Evolutionary conservation across 2,797 vertebrate genomes (phyloP).

Genomic region (Chrysocyon brachyurus): DNA sequence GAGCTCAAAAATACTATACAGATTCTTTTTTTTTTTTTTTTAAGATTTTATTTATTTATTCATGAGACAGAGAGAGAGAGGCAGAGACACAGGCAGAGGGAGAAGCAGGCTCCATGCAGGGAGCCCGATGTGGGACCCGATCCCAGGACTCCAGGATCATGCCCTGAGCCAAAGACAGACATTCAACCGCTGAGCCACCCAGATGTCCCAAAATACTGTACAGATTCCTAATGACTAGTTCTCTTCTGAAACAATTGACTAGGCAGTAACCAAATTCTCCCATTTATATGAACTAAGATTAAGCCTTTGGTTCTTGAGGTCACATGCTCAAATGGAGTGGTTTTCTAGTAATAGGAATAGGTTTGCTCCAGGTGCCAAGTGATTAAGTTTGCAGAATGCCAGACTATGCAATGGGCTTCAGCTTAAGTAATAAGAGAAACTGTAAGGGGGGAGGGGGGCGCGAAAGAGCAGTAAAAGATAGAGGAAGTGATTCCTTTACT

Average conservation of each 20-base stretch:
- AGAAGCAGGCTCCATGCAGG: too few species aligned
- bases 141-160: too few species aligned
- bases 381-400: conserved; percentile 31
- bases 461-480: conserved; percentile 49
- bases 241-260: conserved; percentile 30
- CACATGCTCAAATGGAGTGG: neutral
- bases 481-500: conserved; percentile 59
- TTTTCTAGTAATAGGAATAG: conserved; percentile 53
- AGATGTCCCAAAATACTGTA: neutral
- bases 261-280: conserved; percentile 23
- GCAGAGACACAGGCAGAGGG: too few species aligned
- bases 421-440: conserved; percentile 28
- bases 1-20: conserved; percentile 1
- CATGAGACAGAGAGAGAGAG: too few species aligned
- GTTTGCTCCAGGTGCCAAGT: conserved; percentile 28
- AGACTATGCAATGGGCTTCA: neutral
- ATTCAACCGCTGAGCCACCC: too few species aligned
- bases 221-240: conserved; percentile 23
- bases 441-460: neutral
- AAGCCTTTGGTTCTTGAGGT: conserved; percentile 16
- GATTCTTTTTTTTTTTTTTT: neutral
- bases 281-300: conserved; percentile 29
- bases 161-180: too few species aligned
- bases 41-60: too few species aligned
- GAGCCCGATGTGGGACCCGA: too few species aligned